phyloP scores from a whole-genome alignment of 2,888 invertebrate genomes.

The Plagodis dolabraria region DNA sequence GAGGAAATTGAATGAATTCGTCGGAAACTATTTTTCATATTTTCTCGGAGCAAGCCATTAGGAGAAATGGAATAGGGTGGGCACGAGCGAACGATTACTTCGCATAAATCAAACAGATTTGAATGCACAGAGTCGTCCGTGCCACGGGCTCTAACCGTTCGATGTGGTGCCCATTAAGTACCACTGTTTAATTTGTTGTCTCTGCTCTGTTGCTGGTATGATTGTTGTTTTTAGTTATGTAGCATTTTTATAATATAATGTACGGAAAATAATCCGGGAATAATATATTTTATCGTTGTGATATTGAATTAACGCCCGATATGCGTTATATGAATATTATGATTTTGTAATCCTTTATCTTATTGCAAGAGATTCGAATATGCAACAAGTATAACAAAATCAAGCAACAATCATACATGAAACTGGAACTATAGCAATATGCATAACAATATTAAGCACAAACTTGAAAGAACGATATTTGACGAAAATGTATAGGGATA shows the following conservation, averaged over 20 bases:
- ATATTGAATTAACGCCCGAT: too few relatives aligned
- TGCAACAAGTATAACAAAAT: too few relatives aligned
- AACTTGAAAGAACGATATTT: too few relatives aligned
- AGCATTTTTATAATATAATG: conserved; percentile 4
- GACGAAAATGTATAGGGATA: too few relatives aligned
- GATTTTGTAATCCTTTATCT: too few relatives aligned
- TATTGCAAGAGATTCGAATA: too few relatives aligned
- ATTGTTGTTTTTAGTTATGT: conserved; percentile 26
- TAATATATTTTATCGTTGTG: too few relatives aligned
- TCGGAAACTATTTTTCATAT: conserved; percentile 36
- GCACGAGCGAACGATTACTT: conserved; percentile 57
- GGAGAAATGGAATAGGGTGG: conserved; percentile 40
- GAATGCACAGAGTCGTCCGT: conserved; percentile 56
- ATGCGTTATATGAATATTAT: too few relatives aligned
- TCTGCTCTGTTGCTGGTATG: conserved; percentile 8
- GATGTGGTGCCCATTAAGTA: conserved; percentile 48
- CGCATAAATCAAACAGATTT: conserved; percentile 73
- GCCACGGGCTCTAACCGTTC: conserved; percentile 50
- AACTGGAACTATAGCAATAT: too few relatives aligned
- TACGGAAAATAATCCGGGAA: not conserved
- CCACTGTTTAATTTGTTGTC: conserved; percentile 24
- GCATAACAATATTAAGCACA: too few relatives aligned
- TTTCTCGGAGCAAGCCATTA: conserved; percentile 34
- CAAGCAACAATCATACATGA: too few relatives aligned
- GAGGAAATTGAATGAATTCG: conserved; percentile 26